Evolutionary conservation across 2,888 invertebrate genomes (phyloP).

Genomic region (Habroteleia sp.): DNA sequence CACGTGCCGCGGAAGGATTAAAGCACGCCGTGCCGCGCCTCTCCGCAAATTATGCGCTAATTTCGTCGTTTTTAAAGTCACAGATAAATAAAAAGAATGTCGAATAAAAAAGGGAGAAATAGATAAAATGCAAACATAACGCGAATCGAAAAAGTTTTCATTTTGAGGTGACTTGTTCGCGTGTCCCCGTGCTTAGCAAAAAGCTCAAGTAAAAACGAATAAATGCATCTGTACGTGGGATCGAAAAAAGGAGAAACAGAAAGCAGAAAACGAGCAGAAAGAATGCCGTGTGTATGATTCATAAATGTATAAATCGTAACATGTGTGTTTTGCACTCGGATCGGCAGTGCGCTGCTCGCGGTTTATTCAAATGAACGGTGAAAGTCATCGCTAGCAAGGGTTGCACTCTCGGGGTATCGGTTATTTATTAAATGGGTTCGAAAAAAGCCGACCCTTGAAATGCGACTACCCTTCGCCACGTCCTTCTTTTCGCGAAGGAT

Average conservation of each 20-base stretch:
- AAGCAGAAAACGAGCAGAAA: slow-evolving; percentile 42
- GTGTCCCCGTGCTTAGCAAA: slow-evolving; percentile 36
- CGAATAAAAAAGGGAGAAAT: neutral
- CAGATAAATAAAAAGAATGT: slow-evolving; percentile 11
- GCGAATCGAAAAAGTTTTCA: slow-evolving; percentile 27
- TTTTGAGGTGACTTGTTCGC: slow-evolving; percentile 34
- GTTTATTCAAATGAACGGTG: slow-evolving; percentile 79
- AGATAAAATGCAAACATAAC: neutral
- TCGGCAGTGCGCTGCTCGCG: slow-evolving; percentile 69
- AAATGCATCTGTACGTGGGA: slow-evolving; percentile 40
- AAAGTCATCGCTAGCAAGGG: slow-evolving; percentile 75
- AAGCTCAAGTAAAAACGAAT: slow-evolving; percentile 34
- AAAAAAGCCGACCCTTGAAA: slow-evolving; percentile 19
- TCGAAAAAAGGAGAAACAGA: slow-evolving; percentile 14
- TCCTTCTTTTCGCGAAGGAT: slow-evolving; percentile 10
- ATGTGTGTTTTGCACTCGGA: slow-evolving; percentile 50
- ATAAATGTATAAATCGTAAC: slow-evolving; percentile 49
- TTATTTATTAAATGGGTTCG: slow-evolving; percentile 33
- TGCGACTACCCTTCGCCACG: slow-evolving; percentile 1
- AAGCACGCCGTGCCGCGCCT: slow-evolving; percentile 30
- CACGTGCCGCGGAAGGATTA: slow-evolving; percentile 60
- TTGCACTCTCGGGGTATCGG: slow-evolving; percentile 21
- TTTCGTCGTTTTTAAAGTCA: slow-evolving; percentile 29
- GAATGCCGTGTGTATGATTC: slow-evolving; percentile 45
- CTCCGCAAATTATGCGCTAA: slow-evolving; percentile 41